These are phyloP conservation scores for Turritopsis dohrnii DNA, from an alignment of 30 jellyfish, hydroid and myxozoan genomes.

Conservation along the genomic window DNA sequence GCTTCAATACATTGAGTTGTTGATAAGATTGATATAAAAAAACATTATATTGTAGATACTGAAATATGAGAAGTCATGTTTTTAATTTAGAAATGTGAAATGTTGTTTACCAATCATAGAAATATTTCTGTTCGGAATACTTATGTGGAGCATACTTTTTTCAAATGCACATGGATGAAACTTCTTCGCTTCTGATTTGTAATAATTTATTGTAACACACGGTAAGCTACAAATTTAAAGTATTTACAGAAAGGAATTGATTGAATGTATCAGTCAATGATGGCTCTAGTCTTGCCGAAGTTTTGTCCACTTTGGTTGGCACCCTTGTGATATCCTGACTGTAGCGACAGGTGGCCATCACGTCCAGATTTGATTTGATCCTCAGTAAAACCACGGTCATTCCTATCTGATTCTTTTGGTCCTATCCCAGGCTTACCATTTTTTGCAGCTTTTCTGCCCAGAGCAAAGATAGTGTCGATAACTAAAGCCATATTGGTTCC, in stretches of 20 bases:
- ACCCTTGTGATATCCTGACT: constrained; percentile 76
- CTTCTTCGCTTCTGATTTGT: not conserved
- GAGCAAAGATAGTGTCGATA: constrained; percentile 63
- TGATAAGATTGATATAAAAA: too few relatives aligned
- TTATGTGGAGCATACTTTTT: too few relatives aligned
- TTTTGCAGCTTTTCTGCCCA: constrained; percentile 71
- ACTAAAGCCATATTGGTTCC: constrained; percentile 73
- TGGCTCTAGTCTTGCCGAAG: constrained; percentile 79
- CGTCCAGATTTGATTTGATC: constrained; percentile 92
- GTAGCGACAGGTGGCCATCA: constrained; percentile 76
- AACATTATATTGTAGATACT: too few relatives aligned
- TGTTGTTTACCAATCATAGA: too few relatives aligned
- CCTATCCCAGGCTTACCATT: constrained; percentile 71
- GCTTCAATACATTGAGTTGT: too few relatives aligned
- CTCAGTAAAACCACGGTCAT: constrained; percentile 75
- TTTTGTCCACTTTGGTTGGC: constrained; percentile 80
- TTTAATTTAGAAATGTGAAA: too few relatives aligned
- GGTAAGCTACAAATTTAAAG: not conserved
- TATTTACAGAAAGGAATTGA: not conserved
- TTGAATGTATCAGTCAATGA: constrained; percentile 35
- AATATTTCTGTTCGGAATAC: too few relatives aligned
- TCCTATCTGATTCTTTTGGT: constrained; percentile 80
- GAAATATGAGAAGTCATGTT: too few relatives aligned
- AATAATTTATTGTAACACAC: not conserved
- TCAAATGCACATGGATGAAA: too few relatives aligned